phyloP scores from a whole-genome alignment of 2,797 vertebrate genomes.

The Anniella stebbinsi region DNA sequence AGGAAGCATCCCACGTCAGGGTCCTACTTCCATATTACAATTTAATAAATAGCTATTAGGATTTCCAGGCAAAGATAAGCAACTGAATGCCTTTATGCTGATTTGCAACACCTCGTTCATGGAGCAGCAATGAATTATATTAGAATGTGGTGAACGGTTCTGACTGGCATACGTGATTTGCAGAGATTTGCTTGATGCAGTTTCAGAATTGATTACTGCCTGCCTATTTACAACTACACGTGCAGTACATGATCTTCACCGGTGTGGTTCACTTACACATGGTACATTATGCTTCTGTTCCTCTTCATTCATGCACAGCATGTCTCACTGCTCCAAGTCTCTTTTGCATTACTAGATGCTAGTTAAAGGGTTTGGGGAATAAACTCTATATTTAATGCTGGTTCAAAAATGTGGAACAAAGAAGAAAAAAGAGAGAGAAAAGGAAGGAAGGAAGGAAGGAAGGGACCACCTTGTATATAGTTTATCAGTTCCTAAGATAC shows the following conservation, averaged over 20 bases:
- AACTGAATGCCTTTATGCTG: slow-evolving; percentile 4
- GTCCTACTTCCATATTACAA: slow-evolving; percentile 28
- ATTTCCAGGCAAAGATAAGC: slow-evolving; percentile 19
- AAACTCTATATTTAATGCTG: neutral
- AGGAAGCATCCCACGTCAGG: neutral
- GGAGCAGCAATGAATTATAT: slow-evolving; percentile 28
- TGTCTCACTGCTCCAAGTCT: neutral
- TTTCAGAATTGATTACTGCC: slow-evolving; percentile 31
- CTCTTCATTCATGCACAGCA: neutral
- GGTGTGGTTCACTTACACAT: neutral
- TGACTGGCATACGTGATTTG: neutral
- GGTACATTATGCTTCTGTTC: neutral
- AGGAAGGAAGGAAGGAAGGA: neutral
- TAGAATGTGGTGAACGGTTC: neutral
- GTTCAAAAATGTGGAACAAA: neutral
- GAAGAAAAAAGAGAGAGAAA: too few relatives aligned
- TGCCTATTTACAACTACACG: neutral
- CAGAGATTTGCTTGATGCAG: neutral
- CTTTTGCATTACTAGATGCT: slow-evolving; percentile 15
- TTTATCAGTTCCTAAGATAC: slow-evolving; percentile 33
- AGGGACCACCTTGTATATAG: neutral
- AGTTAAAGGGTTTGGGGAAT: accelerated
- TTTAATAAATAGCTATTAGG: slow-evolving; percentile 25
- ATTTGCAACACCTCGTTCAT: neutral
- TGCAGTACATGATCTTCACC: neutral